These are phyloP conservation scores for Nannospalax galili DNA, from an alignment of 2,113 vertebrate species.

Conservation along the genomic window DNA sequence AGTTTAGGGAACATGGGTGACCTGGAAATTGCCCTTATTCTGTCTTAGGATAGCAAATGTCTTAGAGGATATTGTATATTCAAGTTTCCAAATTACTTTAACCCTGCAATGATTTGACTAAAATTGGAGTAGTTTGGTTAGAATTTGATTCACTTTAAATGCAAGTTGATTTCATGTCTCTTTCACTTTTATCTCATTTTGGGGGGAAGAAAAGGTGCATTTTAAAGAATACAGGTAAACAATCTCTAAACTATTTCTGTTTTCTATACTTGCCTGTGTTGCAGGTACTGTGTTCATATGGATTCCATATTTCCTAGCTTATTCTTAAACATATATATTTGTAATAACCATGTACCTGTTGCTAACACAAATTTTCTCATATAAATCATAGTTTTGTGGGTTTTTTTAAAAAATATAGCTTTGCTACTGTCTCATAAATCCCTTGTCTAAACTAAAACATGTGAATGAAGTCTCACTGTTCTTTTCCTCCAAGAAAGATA, in stretches of 20 bases:
- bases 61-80: background rate
- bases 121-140: background rate
- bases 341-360: background rate
- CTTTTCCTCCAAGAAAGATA: background rate
- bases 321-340: background rate
- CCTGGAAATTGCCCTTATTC: background rate
- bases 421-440: constrained; percentile 23
- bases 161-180: background rate
- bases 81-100: background rate
- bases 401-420: background rate
- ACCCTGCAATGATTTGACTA: background rate
- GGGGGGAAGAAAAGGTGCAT: background rate
- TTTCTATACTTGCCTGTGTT: background rate
- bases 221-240: background rate
- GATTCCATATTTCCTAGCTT: background rate
- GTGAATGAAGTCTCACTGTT: background rate
- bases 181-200: background rate
- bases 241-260: background rate
- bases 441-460: background rate
- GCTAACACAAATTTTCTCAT: background rate
- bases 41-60: background rate
- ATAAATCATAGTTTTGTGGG: background rate
- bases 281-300: background rate
- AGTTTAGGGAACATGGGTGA: background rate
- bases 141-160: background rate